phyloP scores from a whole-genome alignment of 1,140 invertebrate genomes.

The Telenomus remus region DNA sequence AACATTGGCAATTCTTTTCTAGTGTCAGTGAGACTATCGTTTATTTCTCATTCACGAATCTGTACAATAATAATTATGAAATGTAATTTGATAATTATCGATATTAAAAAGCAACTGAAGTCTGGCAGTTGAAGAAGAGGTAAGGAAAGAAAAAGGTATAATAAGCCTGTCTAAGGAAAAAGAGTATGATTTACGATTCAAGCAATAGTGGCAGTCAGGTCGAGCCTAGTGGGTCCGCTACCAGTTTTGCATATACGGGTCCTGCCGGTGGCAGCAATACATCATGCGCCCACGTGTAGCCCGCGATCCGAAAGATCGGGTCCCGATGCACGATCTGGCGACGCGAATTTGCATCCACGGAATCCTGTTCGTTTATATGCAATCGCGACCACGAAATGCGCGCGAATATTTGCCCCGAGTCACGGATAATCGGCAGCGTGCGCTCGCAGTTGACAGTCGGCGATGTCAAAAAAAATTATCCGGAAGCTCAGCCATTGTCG shows the following conservation, averaged over 20 bases:
- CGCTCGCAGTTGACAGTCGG: slow-evolving; percentile 22
- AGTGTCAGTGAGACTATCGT: too few relatives aligned
- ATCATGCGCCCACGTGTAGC: slow-evolving; percentile 41
- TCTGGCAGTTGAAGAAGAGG: slow-evolving; percentile 1
- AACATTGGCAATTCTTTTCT: too few relatives aligned
- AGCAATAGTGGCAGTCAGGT: slow-evolving; percentile 8
- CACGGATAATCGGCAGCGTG: slow-evolving; percentile 54
- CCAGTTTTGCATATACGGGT: slow-evolving; percentile 63
- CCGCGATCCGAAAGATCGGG: slow-evolving; percentile 46
- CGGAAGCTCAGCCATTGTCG: slow-evolving; percentile 17
- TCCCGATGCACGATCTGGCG: slow-evolving; percentile 37
- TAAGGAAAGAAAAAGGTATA: slow-evolving; percentile 19
- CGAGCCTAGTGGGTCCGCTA: slow-evolving; percentile 61
- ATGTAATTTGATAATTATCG: too few relatives aligned
- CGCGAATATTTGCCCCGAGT: slow-evolving; percentile 48
- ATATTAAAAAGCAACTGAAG: too few relatives aligned
- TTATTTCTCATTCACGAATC: too few relatives aligned
- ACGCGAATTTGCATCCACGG: slow-evolving; percentile 42
- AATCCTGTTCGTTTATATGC: slow-evolving; percentile 44
- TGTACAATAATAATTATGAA: too few relatives aligned
- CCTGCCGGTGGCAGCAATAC: slow-evolving; percentile 40
- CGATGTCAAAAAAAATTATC: slow-evolving; percentile 21
- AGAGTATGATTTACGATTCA: slow-evolving; percentile 41
- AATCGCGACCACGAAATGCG: slow-evolving; percentile 43
- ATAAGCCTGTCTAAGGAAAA: slow-evolving; percentile 14